Evolutionary conservation across 1,140 invertebrate species (phyloP).

Genomic region (Leptonema lineaticorne): DNA sequence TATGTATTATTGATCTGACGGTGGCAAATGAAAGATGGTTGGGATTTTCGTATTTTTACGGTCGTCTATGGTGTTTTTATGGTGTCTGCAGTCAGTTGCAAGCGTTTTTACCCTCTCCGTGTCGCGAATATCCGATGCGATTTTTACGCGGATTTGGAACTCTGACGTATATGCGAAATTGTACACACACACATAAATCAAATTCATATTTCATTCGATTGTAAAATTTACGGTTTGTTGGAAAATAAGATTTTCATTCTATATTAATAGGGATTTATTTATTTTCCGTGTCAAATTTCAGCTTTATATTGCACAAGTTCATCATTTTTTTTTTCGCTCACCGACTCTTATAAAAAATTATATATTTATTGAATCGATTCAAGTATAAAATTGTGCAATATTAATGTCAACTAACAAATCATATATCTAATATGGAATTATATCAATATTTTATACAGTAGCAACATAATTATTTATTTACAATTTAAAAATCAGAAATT

Average conservation of each 20-base stretch:
- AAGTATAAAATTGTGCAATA: too few species aligned
- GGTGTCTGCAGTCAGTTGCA: conserved; percentile 21
- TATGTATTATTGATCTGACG: conserved; percentile 40
- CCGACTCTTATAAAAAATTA: too few species aligned
- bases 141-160: conserved; percentile 36
- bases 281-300: too few species aligned
- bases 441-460: too few species aligned
- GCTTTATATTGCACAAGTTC: too few species aligned
- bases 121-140: conserved; percentile 34
- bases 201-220: not conserved
- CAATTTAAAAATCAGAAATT: too few species aligned
- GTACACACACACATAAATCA: not conserved
- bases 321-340: too few species aligned
- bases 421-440: too few species aligned
- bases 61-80: conserved; percentile 38
- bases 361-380: too few species aligned
- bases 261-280: not conserved
- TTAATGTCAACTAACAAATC: too few species aligned
- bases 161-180: not conserved
- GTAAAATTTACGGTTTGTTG: not conserved
- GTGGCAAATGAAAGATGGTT: conserved; percentile 31
- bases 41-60: conserved; percentile 39
- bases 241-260: not conserved
- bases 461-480: too few species aligned
- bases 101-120: too few species aligned